Base-by-base conservation (phyloP, 2,888 invertebrate genomes). In the Morpho deidamia region DNA sequence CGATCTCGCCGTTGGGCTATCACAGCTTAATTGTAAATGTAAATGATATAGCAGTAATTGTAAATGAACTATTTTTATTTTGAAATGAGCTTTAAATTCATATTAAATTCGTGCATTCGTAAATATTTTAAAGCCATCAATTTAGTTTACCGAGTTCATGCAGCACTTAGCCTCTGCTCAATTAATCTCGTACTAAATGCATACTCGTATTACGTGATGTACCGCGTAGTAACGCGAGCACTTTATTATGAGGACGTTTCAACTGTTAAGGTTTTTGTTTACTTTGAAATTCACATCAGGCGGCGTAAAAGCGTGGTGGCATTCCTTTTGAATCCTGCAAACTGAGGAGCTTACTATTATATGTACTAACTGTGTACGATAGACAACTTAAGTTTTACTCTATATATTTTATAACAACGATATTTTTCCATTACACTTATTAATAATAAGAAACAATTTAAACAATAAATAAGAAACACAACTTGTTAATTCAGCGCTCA, bases 221-320 rank as follows among this genome's bases (percentile, higher is more conserved):
- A 42, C 49, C 35, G 42, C 49, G 12, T 10, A 14, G 14, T 49
- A 37, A 14, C 12, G 35, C 34, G 47, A 12, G 12, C 49, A 14
- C 37, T 42, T 42, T 49, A 49, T 53, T 53, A 42, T 43, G 43
- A 47, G 39, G 43, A 11, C 33, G 47, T 53, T 53, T 53, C 46
- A 43, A 46, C 46, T 42, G 46, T 53, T 47, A 53, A 47, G 51
- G 52, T 56, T 56, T 56, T 56, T 56, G 56, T 56, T 52, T 52
- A 56, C 56, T 49, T 56, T 53, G 49, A 53, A 52, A 56, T 56
- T 53, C 52, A 56, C 56, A 52, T 56, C 56, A 56, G 54, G 49
- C 49, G 54, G 37, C 49, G 52, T 52, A 39, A 51, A 23, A 53
- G 44, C 51, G 49, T 38, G 52, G 56, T 53, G 45, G 52, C 52